Evolutionary conservation across 1,140 invertebrate species (phyloP).

Genomic region (Anastrepha obliqua): DNA sequence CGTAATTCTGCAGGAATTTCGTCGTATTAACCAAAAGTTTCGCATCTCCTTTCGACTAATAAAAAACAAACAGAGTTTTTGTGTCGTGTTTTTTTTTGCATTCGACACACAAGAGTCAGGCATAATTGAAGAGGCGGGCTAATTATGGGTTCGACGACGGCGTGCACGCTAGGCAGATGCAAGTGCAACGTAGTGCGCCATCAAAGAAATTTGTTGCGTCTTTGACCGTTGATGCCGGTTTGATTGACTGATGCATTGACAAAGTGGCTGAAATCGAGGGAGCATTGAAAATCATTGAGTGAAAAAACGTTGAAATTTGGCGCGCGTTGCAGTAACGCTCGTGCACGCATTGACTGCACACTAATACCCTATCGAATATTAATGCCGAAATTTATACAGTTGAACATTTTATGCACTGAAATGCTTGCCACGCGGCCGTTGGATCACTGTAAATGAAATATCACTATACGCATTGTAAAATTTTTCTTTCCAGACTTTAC

Average conservation of each 20-base stretch:
- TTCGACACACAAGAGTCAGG: conserved; percentile 14
- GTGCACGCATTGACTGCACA: not conserved
- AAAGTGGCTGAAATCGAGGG: not conserved
- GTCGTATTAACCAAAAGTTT: not conserved
- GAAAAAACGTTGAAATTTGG: conserved; percentile 27
- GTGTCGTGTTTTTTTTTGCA: not conserved
- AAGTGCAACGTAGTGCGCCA: conserved; percentile 55
- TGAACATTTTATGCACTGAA: not conserved
- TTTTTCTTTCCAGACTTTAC: not conserved
- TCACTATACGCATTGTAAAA: not conserved
- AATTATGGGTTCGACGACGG: conserved; percentile 65
- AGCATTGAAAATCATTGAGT: not conserved
- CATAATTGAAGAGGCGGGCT: conserved; percentile 71
- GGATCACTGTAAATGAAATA: no score
- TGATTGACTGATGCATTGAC: conserved; percentile 40
- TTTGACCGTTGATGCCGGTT: conserved; percentile 31
- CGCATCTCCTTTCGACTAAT: not conserved
- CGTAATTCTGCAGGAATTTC: conserved; percentile 24
- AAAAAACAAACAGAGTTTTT: not conserved
- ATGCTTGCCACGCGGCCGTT: not conserved
- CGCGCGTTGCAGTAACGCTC: not conserved
- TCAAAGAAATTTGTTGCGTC: conserved; percentile 32
- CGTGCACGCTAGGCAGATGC: conserved; percentile 69
- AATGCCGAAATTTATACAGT: not conserved
- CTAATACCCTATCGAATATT: not conserved